Evolutionary conservation across 2,888 invertebrate species (phyloP), one percentile per base, ranked within the genome.

Genomic region (Gymnoscelis rufifasciata): DNA sequence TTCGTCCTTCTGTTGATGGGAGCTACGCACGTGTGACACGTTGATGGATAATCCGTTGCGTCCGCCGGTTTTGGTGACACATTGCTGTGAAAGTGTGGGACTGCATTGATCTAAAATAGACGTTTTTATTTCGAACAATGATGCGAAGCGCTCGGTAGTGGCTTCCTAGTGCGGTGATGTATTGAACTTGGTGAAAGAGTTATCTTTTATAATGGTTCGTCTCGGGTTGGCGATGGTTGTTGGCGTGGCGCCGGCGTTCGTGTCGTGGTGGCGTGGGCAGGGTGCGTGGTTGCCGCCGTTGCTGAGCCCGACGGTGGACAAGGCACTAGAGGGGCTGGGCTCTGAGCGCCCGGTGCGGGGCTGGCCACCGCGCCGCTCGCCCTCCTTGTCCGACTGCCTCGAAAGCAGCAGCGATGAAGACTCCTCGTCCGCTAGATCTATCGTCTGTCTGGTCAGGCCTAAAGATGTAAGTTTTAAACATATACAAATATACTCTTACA

Each of bases 201-300:
- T 46, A 44, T 49, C 53, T 39, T 52, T 37, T 43, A 36, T 31
- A 13, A 89, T 89, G 89, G 89, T 88, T 56, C 77, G 79, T 11
- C 62, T 89, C 59, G 80, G 87, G 15, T 54, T 89, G 51, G 88
- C 89, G 52, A 88, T 89, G 88, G 88, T 88, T 47, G 88, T 88
- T 40, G 89, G 88, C 15, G 88, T 89, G 56, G 87, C 89, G 51
- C 89, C 89, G 43, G 87, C 86, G 45, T 62, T 88, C 56, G 83
- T 89, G 57, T 86, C 88, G 35, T 87, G 87, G 88, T 86, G 86
- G 87, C 78, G 86, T 27, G 83, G 86, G 0, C 75, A 78, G 49
- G 72, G 74, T 1, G 61, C 74, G 26, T 64, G 65, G 68, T 51
- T 78, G 58, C 72, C 71, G 46, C 77, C 74, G 46, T 60, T 79